phyloP scores from a whole-genome alignment of 2,888 invertebrate genomes.

The Tinea trinotella region DNA sequence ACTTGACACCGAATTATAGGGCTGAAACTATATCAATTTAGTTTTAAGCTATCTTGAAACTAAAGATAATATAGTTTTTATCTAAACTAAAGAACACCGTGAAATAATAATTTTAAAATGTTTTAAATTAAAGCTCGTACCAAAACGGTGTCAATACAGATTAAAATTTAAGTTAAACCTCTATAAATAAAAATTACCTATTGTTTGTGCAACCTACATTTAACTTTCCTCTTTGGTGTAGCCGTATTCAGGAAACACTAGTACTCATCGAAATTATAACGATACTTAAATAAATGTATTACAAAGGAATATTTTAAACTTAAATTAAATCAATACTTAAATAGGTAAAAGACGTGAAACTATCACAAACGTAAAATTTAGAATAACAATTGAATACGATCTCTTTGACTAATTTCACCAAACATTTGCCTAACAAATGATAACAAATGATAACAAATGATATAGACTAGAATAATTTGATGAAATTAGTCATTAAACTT shows the following conservation, averaged over 20 bases:
- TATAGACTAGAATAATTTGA: too few relatives aligned
- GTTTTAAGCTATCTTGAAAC: too few relatives aligned
- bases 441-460: too few relatives aligned
- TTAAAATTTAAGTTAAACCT: too few relatives aligned
- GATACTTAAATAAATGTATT: neutral
- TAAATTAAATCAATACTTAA: neutral
- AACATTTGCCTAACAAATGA: too few relatives aligned
- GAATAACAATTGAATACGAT: neutral
- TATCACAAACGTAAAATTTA: neutral
- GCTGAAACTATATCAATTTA: too few relatives aligned
- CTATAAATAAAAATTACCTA: too few relatives aligned
- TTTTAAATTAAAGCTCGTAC: neutral
- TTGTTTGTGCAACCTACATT: neutral
- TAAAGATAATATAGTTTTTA: too few relatives aligned
- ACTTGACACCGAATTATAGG: too few relatives aligned
- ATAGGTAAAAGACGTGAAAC: neutral
- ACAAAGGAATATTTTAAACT: neutral
- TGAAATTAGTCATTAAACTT: too few relatives aligned
- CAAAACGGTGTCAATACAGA: neutral
- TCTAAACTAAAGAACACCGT: neutral
- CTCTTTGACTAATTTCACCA: neutral
- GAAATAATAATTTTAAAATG: neutral
- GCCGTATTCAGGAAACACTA: neutral
- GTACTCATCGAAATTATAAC: neutral
- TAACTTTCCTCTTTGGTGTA: constrained; percentile 3